Evolutionary conservation across 2,888 invertebrate species (phyloP), one percentile per base, ranked within the genome.

Genomic region (Drosophila affinis): DNA sequence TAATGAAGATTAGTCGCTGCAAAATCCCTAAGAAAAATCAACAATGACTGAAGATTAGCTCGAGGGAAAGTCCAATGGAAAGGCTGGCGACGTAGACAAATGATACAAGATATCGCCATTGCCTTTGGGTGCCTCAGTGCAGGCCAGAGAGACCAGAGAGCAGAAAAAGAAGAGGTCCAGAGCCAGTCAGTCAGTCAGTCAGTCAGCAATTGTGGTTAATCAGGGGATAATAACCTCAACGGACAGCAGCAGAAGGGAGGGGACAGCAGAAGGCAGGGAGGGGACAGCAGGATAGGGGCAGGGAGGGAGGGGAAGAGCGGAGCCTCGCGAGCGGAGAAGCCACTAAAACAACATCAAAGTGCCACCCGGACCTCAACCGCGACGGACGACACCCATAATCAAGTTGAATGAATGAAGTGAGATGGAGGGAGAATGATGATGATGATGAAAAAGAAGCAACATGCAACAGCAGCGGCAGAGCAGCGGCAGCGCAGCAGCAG

Each of bases 141-240:
- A 3, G 34, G 14, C 14, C 34, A 12, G 39, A 54, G 34, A 54
- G 34, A 27, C 44, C n/a, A 49, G 39, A 29, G 18, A 51, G 14
- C 9, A 49, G 46, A 34, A 54, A 62, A 27, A 48, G 56, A 17
- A 61, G 52, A 53, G 48, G 9, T 45, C 17, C 51, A 29, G 29
- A 9, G 29, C 29, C 29, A 68, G 24, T 29, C 44, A 10, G 21
- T 21, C 21, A 21, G 44, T n/a, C 52, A 12, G 44, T n/a, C 52
- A 12, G 49, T 39, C 70, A 58, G 70, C 71, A 77, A 70, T 70
- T 84, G 85, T 73, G 79, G 87, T 84, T 81, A 72, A 72, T 72
- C 72, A 72, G 72, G 63, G 72, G 63, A 72, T 72, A 72, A 72
- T 72, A 72, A 72, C 63, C 72, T 72, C 63, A 55, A 39, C 34